A percentile compares a stretch with the other conserved stretches of the same genome.
phyloP scores from a whole-genome alignment of 2,888 invertebrate species.

The Nemoura dubitans region DNA sequence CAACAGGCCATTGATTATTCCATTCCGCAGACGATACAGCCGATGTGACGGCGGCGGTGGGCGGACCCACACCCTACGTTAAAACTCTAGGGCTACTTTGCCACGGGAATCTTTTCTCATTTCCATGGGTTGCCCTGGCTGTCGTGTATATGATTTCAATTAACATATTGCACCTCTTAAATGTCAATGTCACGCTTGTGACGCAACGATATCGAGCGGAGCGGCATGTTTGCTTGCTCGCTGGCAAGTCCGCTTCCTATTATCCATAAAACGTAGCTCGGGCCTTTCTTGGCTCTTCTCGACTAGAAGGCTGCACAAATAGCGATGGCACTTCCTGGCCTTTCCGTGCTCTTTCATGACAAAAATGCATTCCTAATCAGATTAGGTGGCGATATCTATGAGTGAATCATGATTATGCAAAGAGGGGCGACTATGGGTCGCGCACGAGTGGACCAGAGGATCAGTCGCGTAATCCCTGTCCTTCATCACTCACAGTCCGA shows the following conservation, averaged over 20 bases:
- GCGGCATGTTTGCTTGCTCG: not conserved
- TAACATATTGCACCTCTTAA: not conserved
- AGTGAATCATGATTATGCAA: not conserved
- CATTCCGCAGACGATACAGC: not conserved
- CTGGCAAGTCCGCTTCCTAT: not conserved
- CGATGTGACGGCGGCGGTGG: not conserved
- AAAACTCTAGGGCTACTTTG: not conserved
- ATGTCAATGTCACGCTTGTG: constrained; percentile 37
- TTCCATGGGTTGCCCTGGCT: not conserved
- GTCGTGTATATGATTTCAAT: not conserved
- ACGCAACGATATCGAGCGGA: constrained; percentile 35
- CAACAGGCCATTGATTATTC: not conserved
- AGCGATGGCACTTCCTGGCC: no score
- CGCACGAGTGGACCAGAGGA: not conserved
- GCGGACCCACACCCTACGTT: not conserved
- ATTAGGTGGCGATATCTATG: not conserved
- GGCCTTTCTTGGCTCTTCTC: no score
- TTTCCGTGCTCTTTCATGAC: not conserved
- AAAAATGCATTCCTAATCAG: not conserved
- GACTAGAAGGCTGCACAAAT: not conserved
- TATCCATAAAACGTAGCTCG: no score
- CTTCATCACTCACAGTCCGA: not conserved
- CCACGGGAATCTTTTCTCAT: not conserved
- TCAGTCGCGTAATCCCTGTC: no score
- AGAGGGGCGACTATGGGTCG: not conserved